These are phyloP conservation scores for Heterotilapia buettikoferi DNA, from an alignment of 2,113 vertebrate genomes.

Conservation along the genomic window DNA sequence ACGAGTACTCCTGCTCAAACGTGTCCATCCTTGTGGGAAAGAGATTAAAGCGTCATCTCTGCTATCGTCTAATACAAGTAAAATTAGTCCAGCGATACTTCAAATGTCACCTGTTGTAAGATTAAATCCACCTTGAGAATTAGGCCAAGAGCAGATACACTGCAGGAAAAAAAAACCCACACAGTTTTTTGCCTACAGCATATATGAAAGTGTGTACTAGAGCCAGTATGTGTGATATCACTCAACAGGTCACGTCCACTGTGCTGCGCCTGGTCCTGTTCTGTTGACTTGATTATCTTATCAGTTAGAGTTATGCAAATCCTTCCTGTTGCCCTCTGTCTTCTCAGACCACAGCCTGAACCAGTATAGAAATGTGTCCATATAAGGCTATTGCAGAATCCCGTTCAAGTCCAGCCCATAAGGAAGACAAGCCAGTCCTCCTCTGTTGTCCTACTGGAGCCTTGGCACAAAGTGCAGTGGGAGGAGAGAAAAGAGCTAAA, in stretches of 20 bases:
- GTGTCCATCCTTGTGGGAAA: neutral
- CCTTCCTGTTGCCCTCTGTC: neutral
- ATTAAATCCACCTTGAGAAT: neutral
- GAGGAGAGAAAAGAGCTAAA: slow-evolving; percentile 1
- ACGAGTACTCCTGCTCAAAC: neutral
- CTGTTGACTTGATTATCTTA: neutral
- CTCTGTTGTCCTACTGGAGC: slow-evolving; percentile 16
- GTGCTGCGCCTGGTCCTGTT: slow-evolving; percentile 6
- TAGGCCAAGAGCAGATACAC: neutral
- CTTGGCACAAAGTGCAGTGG: slow-evolving; percentile 42
- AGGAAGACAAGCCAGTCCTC: slow-evolving; percentile 45
- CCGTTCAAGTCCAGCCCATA: slow-evolving; percentile 14
- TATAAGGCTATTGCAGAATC: slow-evolving; percentile 53
- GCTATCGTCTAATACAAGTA: slow-evolving; percentile 4
- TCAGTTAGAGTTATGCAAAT: slow-evolving; percentile 14
- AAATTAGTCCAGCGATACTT: neutral
- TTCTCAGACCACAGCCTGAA: slow-evolving; percentile 1
- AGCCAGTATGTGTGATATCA: slow-evolving; percentile 1
- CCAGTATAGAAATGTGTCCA: slow-evolving; percentile 17
- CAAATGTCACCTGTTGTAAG: neutral
- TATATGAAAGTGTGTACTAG: slow-evolving; percentile 26
- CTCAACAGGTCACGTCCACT: neutral
- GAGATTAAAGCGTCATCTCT: slow-evolving; percentile 7
- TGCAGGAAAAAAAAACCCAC: slow-evolving; percentile 12
- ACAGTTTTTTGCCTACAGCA: slow-evolving; percentile 38